A percentile compares a stretch with the other conserved stretches of the same genome.
Conservation (phyloP, 2,113 vertebrate species). For the Sebastes schlegelii region DNA sequence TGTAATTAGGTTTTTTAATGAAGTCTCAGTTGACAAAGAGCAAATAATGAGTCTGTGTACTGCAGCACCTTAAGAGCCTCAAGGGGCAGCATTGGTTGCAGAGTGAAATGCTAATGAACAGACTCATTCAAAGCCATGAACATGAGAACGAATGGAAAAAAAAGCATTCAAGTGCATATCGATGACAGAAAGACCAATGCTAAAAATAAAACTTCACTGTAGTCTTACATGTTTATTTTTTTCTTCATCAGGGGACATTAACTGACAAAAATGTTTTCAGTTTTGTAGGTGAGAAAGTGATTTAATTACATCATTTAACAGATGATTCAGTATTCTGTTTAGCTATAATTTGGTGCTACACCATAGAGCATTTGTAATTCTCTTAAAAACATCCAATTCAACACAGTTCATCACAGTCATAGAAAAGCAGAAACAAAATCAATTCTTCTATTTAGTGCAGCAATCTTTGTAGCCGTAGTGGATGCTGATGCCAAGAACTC, state of each 20-base stretch:
- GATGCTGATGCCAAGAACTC: not conserved
- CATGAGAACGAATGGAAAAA: not conserved
- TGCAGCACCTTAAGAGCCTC: slow-evolving; percentile 66
- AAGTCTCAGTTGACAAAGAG: slow-evolving; percentile 77
- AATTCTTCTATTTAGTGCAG: slow-evolving; percentile 27
- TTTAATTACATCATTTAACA: not conserved
- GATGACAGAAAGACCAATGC: not conserved
- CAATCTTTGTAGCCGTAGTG: not conserved
- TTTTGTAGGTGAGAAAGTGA: too few relatives aligned
- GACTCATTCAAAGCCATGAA: slow-evolving; percentile 62
- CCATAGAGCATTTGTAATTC: not conserved
- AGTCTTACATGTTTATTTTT: not conserved
- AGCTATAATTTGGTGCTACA: not conserved
- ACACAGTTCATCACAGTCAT: not conserved
- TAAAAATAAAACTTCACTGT: not conserved
- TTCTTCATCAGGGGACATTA: not conserved
- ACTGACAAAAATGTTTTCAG: not conserved
- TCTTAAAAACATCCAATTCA: not conserved
- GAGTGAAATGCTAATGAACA: slow-evolving; percentile 77
- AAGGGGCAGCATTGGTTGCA: slow-evolving; percentile 63
- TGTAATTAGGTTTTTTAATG: slow-evolving; percentile 81
- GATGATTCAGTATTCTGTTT: not conserved
- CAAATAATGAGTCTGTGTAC: slow-evolving; percentile 77
- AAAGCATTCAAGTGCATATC: slow-evolving; percentile 4
- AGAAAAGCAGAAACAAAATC: slow-evolving; percentile 20